Conservation (phyloP, 2,797 vertebrate species). For the Rhinoraja longicauda region DNA sequence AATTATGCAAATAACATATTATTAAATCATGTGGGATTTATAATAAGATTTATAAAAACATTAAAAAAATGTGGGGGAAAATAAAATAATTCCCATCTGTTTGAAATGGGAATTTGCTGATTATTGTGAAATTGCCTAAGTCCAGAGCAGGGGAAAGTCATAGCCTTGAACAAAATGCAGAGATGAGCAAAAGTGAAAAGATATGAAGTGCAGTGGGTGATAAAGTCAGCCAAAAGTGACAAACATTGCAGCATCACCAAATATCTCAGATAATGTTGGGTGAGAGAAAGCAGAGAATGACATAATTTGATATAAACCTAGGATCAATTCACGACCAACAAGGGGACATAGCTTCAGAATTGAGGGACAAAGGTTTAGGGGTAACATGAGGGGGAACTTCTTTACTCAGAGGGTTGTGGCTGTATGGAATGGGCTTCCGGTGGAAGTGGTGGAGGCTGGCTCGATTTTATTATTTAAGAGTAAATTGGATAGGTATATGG, state of each 20-base stretch:
- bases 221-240: neutral
- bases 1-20: neutral
- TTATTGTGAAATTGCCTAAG: neutral
- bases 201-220: neutral
- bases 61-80: neutral
- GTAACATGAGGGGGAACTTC: too few species aligned
- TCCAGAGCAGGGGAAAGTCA: neutral
- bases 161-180: conserved; percentile 5
- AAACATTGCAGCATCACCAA: neutral
- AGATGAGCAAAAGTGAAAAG: neutral
- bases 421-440: too few species aligned
- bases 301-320: neutral
- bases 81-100: neutral
- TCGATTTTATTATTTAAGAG: too few species aligned
- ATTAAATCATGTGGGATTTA: neutral
- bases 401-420: too few species aligned
- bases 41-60: neutral
- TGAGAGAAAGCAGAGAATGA: neutral
- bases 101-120: neutral
- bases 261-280: conserved; percentile 13
- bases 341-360: too few species aligned
- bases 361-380: too few species aligned
- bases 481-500: too few species aligned
- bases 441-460: too few species aligned
- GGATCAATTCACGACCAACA: neutral